Evolutionary conservation across 2,888 invertebrate species (phyloP).

Genomic region (Cataglyphis altisquamis): DNA sequence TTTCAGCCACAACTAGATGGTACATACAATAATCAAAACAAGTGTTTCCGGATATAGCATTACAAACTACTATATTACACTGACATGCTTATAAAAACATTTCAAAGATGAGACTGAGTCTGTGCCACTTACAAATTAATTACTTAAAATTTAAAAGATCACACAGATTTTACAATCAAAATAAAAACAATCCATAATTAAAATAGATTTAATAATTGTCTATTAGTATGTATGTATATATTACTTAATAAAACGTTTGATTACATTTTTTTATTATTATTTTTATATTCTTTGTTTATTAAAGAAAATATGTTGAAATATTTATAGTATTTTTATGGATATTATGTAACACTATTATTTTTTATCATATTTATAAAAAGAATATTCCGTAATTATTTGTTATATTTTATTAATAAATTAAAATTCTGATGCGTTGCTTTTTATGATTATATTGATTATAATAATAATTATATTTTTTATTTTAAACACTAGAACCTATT

Average conservation of each 20-base stretch:
- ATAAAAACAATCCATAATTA: background rate
- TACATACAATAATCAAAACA: background rate
- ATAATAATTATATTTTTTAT: background rate
- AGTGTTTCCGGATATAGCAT: slow-evolving; percentile 28
- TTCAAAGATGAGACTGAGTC: background rate
- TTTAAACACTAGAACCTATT: background rate
- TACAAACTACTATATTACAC: background rate
- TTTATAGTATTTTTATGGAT: background rate
- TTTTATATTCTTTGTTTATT: background rate
- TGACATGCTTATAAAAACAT: slow-evolving; percentile 31
- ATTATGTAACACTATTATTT: background rate
- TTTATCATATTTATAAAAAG: background rate
- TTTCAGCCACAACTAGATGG: background rate
- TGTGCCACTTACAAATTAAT: slow-evolving; percentile 38
- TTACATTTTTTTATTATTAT: slow-evolving; percentile 3
- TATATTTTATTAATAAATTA: background rate
- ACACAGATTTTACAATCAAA: background rate
- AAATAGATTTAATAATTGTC: background rate
- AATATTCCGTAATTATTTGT: background rate
- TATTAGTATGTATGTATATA: background rate
- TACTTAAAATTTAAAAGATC: background rate
- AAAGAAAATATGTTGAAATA: background rate
- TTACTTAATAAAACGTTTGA: background rate
- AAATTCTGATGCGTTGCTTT: background rate
- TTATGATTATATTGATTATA: background rate